A percentile compares a stretch with the other conserved stretches of the same genome.
Conservation (phyloP, 2,113 vertebrate genomes). For the Sinocyclocheilus anophthalmus region DNA sequence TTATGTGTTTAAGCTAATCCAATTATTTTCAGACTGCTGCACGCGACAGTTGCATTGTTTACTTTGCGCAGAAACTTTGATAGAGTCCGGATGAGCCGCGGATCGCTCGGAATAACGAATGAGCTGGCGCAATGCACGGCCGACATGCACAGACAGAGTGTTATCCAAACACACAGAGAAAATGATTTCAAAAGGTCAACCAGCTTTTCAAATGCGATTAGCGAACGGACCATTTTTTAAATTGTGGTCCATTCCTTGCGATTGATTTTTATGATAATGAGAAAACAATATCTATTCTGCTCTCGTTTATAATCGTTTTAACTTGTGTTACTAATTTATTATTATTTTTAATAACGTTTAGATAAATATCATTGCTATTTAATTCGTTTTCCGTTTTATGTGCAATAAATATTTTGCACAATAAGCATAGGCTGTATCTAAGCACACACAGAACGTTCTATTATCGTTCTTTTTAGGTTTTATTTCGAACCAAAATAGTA, state of each 20-base stretch:
- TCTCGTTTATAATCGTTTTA: neutral
- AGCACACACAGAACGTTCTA: neutral
- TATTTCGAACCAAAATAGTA: neutral
- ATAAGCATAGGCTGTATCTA: neutral
- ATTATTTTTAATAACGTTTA: too few relatives aligned
- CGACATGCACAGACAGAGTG: slow-evolving; percentile 37
- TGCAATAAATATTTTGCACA: neutral
- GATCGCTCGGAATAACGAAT: slow-evolving; percentile 82
- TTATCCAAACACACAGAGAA: slow-evolving; percentile 62
- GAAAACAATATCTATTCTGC: neutral
- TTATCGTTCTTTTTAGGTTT: neutral
- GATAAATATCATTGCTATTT: too few relatives aligned
- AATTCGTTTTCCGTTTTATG: neutral
- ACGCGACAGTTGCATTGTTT: slow-evolving; percentile 99
- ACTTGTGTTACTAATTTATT: neutral
- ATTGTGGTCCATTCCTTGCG: neutral
- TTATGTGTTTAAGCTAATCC: slow-evolving; percentile 98
- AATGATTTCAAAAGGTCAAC: slow-evolving; percentile 70
- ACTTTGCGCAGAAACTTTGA: slow-evolving; percentile 89
- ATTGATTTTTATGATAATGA: neutral
- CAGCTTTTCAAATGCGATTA: slow-evolving; percentile 69
- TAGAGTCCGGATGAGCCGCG: slow-evolving; percentile 92
- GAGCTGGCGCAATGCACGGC: slow-evolving; percentile 76
- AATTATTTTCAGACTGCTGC: slow-evolving; percentile 99
- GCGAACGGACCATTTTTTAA: slow-evolving; percentile 55